phyloP scores from a whole-genome alignment of 2,888 invertebrate genomes.

The Spatulosminthurus flaviceps region DNA sequence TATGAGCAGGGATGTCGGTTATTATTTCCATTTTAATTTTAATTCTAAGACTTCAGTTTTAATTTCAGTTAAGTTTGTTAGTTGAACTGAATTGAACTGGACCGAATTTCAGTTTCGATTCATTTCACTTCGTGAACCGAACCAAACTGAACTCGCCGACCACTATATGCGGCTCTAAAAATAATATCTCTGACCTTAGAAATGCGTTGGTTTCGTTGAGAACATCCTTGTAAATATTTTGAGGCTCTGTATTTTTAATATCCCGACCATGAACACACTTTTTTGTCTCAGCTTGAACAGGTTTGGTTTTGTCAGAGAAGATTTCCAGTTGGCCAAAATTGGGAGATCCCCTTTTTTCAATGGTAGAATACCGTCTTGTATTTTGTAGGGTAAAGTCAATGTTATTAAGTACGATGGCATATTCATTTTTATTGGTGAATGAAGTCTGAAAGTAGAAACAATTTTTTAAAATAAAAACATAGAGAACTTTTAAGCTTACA shows the following conservation, averaged over 20 bases:
- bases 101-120: no score
- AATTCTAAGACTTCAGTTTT: no score
- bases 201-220: slow-evolving; percentile 52
- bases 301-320: not conserved
- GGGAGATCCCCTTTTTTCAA: slow-evolving; percentile 11
- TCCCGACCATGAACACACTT: slow-evolving; percentile 25
- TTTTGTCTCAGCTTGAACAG: not conserved
- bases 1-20: no score
- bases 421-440: slow-evolving; percentile 59
- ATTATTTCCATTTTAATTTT: no score
- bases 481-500: no score
- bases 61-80: no score
- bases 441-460: slow-evolving; percentile 53
- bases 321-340: slow-evolving; percentile 42
- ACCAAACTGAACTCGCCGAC: no score
- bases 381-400: slow-evolving; percentile 55
- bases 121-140: no score
- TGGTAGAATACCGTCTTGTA: slow-evolving; percentile 36
- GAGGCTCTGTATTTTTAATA: not conserved
- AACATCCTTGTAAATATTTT: slow-evolving; percentile 45
- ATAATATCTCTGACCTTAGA: slow-evolving; percentile 47
- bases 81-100: no score
- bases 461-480: no score
- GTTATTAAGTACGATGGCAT: slow-evolving; percentile 57
- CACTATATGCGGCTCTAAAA: no score